Percentiles rank a stretch among this genome's conserved stretches.
Conservation (phyloP, 2,113 vertebrate genomes). For the Indicator maculatus region DNA sequence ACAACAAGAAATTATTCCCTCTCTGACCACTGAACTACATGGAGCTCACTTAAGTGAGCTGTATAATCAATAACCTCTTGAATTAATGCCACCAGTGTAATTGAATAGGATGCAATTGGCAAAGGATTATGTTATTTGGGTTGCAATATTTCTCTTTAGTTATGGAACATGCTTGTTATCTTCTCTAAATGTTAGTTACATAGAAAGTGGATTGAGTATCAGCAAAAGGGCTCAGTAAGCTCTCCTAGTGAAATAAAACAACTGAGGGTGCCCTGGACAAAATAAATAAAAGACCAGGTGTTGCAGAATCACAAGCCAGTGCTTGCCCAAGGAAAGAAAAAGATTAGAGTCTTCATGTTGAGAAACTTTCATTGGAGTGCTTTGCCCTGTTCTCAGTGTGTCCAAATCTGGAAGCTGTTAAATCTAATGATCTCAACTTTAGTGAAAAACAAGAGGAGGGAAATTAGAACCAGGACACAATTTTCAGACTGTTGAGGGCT, state of each 20-base stretch:
- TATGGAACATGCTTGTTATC: neutral
- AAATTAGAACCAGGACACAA: neutral
- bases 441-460: neutral
- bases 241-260: neutral
- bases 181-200: neutral
- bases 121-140: neutral
- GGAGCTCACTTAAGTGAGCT: neutral
- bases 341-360: neutral
- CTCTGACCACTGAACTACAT: neutral
- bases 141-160: neutral
- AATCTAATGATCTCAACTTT: neutral
- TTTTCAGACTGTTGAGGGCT: neutral
- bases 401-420: neutral
- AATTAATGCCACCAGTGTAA: neutral
- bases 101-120: neutral
- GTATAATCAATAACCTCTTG: neutral
- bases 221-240: neutral
- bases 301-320: neutral
- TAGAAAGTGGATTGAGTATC: neutral
- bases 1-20: neutral
- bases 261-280: neutral
- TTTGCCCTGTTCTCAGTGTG: neutral
- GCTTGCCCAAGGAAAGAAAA: neutral
- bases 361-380: neutral
- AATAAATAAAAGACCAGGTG: neutral